Base-by-base conservation (phyloP, 1,140 invertebrate genomes). In the Theocolax elegans region DNA sequence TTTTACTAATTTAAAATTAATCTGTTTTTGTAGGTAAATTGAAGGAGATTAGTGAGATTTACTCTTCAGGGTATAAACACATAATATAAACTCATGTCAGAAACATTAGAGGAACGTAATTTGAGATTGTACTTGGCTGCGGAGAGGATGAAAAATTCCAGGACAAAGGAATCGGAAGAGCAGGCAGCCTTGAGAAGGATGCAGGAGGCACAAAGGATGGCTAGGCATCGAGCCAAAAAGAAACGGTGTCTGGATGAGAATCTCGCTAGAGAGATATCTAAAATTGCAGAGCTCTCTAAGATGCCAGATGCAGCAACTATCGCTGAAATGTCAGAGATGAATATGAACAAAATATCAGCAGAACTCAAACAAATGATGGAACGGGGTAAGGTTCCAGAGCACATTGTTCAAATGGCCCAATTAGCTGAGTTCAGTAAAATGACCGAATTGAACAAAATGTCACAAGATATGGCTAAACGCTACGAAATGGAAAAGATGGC, bases 321-420 rank as follows among this genome's bases (percentile, higher is more conserved):
- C 13, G 80, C 83, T 7, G 84, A 86, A 51, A 86, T 86, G 83
- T 84, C 83, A 0, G 85, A 86, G 44, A 79, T 85, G 58, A 86
- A 85, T 51, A 85, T 86, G 83, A 86, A 85, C 48, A 86, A 86
- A 60, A 86, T 86, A 38, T 86, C 85, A 1, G 85, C 85, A 0
- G 85, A 86, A 29, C 56, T 86, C 42, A 86, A 85, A 49, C 85
- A 86, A 56, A 86, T 86, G 85, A 86, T 86, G 85, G 85, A 85
- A 27, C 76, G 85, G 1, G 85, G 85, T 3, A 86, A 86, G 69
- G 85, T 86, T 7, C 84, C 85, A 0, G 85, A 86, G 27, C 85
- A 86, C 54, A 86, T 86, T 64, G 85, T 86, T 21, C 85, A 86
- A 74, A 86, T 86, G 85, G 85, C 85, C 13, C 85, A 86, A 65